Conservation (phyloP, 2,888 invertebrate species). For the Hipparchia semele region DNA sequence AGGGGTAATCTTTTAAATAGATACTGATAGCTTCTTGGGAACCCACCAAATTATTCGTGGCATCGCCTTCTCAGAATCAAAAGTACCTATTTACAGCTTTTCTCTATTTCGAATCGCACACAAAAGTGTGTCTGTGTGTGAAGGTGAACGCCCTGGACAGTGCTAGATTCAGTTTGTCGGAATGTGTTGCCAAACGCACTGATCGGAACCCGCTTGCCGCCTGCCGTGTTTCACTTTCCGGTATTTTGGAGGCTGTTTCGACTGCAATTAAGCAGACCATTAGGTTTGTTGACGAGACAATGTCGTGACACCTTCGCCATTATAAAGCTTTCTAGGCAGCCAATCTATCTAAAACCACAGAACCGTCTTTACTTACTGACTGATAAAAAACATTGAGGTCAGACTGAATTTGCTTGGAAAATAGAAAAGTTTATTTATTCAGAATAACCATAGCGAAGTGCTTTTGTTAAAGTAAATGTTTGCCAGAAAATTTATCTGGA, state of each 20-base stretch:
- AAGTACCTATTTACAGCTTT: conserved; percentile 10
- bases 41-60: neutral
- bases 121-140: conserved; percentile 33
- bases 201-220: conserved; percentile 66
- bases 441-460: too few species aligned
- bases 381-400: too few species aligned
- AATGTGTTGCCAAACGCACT: conserved; percentile 78
- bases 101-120: conserved; percentile 29
- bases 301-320: neutral
- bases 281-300: neutral
- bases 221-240: conserved; percentile 42
- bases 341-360: neutral
- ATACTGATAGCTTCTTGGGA: too few species aligned
- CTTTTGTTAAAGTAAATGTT: too few species aligned
- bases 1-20: too few species aligned
- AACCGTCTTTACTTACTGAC: neutral
- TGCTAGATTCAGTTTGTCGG: conserved; percentile 69
- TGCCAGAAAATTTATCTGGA: too few species aligned
- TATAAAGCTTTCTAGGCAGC: neutral
- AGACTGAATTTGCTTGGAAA: too few species aligned
- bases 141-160: conserved; percentile 67
- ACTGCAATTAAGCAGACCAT: neutral
- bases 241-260: conserved; percentile 26
- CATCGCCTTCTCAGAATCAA: neutral
- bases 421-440: too few species aligned